Evolutionary conservation across 2,888 invertebrate species (phyloP), one percentile per base, ranked within the genome.

Genomic region (Gonocerus acuteangulatus): DNA sequence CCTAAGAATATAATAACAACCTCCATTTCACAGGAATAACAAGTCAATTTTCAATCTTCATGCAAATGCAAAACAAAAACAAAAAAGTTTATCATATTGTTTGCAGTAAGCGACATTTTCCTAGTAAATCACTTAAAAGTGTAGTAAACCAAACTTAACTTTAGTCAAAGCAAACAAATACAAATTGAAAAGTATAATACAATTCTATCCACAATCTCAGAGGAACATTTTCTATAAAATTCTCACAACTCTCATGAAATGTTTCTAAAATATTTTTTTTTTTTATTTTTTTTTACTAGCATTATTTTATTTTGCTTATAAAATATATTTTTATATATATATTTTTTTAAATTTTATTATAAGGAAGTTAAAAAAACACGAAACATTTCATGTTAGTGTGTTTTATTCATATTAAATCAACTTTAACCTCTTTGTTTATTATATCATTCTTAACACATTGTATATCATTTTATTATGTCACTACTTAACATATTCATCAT

Each of bases 401-500:
- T 54, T 56, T 61, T 21, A n/a, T 39, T 16, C n/a, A 57, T 27
- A 51, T 51, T 36, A 47, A 47, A 15, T 27, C 23, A 22, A 16
- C 16, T 45, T 47, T 56, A 23, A 27, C 27, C 27, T 27, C 34
- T 47, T 45, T 27, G 16, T 56, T 56, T 57, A 47, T 47, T 23
- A 47, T 34, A 47, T 27, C 19, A 18, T 45, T 57, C 44, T 18
- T 27, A 34, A 44, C 19, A 23, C 57, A 60, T 47, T 57, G 34
- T 57, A 47, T 56, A 45, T 57, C 36, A 27, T 59, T 54, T 34
- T 48, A 59, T 45, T 59, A 48, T 57, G 45, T 52, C 64, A 59
- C 64, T 64, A 64, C 61, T 64, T 57, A 63, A 64, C 64, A 61
- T 63, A 59, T 58, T 64, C 62, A 62, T 59, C 56, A 62, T 64